Evolutionary conservation across 2,888 invertebrate genomes (phyloP).

Genomic region (Agonopterix arenella): DNA sequence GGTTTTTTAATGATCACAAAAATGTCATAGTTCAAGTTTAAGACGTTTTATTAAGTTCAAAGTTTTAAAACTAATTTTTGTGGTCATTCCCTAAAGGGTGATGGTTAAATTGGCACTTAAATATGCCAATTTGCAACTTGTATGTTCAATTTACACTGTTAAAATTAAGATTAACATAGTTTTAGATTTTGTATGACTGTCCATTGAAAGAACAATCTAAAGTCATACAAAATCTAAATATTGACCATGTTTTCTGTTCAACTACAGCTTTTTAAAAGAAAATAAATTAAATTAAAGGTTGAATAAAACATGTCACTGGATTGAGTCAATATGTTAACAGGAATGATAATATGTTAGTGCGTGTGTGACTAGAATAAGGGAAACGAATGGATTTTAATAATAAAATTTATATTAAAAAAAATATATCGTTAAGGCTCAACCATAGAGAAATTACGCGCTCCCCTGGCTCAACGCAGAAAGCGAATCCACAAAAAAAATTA

Average conservation of each 20-base stretch:
- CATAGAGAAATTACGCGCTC: too few relatives aligned
- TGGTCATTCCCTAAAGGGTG: slow-evolving; percentile 45
- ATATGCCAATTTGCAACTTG: slow-evolving; percentile 39
- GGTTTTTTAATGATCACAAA: slow-evolving; percentile 7
- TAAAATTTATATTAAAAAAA: neutral
- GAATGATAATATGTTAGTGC: slow-evolving; percentile 63
- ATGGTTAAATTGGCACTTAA: slow-evolving; percentile 40
- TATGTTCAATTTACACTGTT: slow-evolving; percentile 45
- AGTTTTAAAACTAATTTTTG: slow-evolving; percentile 19
- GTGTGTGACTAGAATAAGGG: slow-evolving; percentile 52
- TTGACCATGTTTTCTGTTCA: slow-evolving; percentile 4
- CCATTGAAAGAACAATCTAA: neutral
- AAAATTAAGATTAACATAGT: slow-evolving; percentile 29
- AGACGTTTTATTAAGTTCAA: neutral
- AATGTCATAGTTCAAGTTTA: slow-evolving; percentile 3
- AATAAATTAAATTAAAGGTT: slow-evolving; percentile 10
- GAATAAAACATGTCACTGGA: slow-evolving; percentile 13
- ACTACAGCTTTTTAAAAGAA: neutral
- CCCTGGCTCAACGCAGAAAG: too few relatives aligned
- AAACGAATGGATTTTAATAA: slow-evolving; percentile 22
- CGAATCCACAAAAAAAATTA: too few relatives aligned
- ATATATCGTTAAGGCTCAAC: neutral
- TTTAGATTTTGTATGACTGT: slow-evolving; percentile 1
- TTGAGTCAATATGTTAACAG: slow-evolving; percentile 38
- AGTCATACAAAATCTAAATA: neutral